These are phyloP conservation scores for Girardinus metallicus DNA, from an alignment of 2,797 vertebrate genomes.

Conservation along the genomic window DNA sequence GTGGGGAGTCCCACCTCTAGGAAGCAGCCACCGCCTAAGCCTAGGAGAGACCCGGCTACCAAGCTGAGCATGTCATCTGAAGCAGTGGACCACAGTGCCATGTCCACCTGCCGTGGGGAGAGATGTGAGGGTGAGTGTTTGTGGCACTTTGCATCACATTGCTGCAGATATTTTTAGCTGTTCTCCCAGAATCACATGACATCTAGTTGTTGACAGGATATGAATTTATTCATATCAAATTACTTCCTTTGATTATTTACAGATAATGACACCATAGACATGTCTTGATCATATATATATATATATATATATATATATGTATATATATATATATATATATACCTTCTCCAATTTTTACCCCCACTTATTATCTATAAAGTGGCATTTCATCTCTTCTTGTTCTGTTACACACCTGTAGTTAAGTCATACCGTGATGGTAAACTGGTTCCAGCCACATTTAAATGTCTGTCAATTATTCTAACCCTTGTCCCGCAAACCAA, in stretches of 20 bases:
- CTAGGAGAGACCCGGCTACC: conserved; percentile 95
- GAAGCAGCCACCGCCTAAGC: conserved; percentile 96
- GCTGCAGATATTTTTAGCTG: conserved; percentile 67
- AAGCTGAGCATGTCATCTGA: conserved; percentile 98
- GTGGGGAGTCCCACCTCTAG: conserved; percentile 91
- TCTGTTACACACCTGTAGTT: not conserved
- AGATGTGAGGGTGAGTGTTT: conserved; percentile 82
- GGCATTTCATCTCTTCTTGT: not conserved
- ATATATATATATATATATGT: not conserved
- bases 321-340: not conserved
- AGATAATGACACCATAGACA: too few relatives aligned
- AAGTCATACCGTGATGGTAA: too few relatives aligned
- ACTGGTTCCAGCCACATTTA: not conserved
- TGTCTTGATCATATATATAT: too few relatives aligned
- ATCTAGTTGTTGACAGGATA: conserved; percentile 39
- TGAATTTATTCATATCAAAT: too few relatives aligned
- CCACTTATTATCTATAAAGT: not conserved
- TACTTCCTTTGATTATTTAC: too few relatives aligned
- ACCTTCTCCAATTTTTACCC: not conserved
- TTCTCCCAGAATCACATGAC: conserved; percentile 37
- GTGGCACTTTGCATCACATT: conserved; percentile 69
- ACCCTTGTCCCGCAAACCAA: not conserved
- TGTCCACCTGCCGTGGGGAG: conserved; percentile 85
- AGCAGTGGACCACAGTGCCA: conserved; percentile 89
- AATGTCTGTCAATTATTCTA: not conserved